Conservation (phyloP, 2,888 invertebrate species). For the Calameuta filiformis region DNA sequence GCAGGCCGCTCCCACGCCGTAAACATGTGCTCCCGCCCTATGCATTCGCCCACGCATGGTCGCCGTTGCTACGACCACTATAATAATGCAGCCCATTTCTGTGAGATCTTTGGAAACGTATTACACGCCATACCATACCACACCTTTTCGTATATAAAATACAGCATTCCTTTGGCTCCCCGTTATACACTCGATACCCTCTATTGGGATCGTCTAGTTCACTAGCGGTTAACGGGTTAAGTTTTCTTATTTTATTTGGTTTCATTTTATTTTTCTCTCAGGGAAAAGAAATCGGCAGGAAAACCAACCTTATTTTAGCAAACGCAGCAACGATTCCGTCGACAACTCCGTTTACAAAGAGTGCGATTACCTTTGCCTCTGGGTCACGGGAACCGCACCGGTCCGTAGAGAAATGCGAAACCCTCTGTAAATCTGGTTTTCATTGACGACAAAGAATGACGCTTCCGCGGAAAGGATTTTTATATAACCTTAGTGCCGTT, state of each 20-base stretch:
- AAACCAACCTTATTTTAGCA: background rate
- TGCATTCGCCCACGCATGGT: slow-evolving; percentile 30
- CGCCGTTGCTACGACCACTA: background rate
- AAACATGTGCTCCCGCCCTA: slow-evolving; percentile 33
- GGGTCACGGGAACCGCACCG: background rate
- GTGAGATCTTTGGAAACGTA: background rate
- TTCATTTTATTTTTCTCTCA: too few relatives aligned
- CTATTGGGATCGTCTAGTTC: background rate
- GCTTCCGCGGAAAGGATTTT: background rate
- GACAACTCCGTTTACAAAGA: background rate
- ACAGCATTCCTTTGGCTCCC: background rate
- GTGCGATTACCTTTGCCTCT: slow-evolving; percentile 11
- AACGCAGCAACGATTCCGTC: background rate
- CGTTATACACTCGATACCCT: background rate
- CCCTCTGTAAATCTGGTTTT: background rate
- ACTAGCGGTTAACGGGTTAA: background rate
- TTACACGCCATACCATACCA: background rate
- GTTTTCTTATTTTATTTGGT: background rate
- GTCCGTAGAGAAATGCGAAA: background rate
- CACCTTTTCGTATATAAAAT: slow-evolving; percentile 3
- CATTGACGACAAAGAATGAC: background rate
- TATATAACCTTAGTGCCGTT: background rate
- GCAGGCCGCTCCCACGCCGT: slow-evolving; percentile 38
- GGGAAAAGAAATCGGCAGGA: background rate
- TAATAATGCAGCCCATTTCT: background rate